Conservation (phyloP, 2,113 vertebrate genomes). For the Pimephales promelas region DNA sequence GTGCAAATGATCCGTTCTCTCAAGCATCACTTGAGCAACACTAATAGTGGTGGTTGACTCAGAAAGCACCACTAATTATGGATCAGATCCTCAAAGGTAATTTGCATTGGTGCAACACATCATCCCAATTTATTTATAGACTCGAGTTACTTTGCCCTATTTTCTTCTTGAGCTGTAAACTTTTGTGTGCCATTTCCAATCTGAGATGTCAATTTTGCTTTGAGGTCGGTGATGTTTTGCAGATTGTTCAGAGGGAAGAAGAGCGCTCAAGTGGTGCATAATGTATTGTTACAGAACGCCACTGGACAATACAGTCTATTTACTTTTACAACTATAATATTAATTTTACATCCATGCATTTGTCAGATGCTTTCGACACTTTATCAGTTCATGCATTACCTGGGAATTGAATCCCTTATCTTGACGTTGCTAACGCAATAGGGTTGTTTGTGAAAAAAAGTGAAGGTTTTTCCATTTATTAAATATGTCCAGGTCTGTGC, state of each 20-base stretch:
- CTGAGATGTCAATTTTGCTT: conserved; percentile 1
- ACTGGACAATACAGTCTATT: not conserved
- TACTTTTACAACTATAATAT: not conserved
- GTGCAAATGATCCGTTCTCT: not conserved
- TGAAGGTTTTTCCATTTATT: not conserved
- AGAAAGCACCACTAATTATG: conserved; percentile 31
- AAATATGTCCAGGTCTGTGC: not conserved
- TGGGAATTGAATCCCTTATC: not conserved
- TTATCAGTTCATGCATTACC: not conserved
- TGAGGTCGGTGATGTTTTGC: not conserved
- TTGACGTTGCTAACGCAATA: too few species aligned
- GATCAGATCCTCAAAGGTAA: conserved; percentile 25
- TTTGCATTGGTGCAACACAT: conserved; percentile 4
- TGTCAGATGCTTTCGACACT: not conserved
- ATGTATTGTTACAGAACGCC: not conserved
- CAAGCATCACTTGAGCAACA: not conserved
- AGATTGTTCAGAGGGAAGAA: not conserved
- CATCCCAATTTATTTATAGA: conserved; percentile 28
- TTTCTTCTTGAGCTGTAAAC: conserved; percentile 15
- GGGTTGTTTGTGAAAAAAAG: not conserved
- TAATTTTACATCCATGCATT: not conserved
- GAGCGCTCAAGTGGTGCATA: not conserved
- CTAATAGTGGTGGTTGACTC: not conserved
- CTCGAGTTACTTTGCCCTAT: conserved; percentile 13
- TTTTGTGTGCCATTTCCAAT: conserved; percentile 22